These are phyloP conservation scores for Mobula hypostoma DNA, from an alignment of 2,113 vertebrate genomes.

Conservation along the genomic window DNA sequence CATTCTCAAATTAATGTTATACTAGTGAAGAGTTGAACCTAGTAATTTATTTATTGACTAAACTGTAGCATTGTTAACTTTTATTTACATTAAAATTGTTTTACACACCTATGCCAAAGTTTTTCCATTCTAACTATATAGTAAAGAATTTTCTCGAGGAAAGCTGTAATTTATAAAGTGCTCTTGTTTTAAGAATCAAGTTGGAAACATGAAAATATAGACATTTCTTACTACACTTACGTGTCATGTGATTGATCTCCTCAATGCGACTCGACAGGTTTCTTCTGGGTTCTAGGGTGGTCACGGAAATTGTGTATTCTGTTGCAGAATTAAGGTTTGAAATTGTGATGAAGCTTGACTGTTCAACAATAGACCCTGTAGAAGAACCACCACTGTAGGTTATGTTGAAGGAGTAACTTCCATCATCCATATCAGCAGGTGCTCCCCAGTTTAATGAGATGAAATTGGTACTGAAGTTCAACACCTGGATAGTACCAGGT, in stretches of 20 bases:
- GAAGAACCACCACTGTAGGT: fast-evolving
- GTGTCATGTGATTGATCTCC: slow-evolving; percentile 43
- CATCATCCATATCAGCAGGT: slow-evolving; percentile 43
- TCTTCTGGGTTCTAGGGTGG: slow-evolving; percentile 45
- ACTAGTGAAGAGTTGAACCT: too few relatives aligned
- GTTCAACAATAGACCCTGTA: fast-evolving
- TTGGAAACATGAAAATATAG: background rate
- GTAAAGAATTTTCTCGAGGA: background rate
- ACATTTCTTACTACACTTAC: slow-evolving; percentile 46
- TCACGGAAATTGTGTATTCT: slow-evolving; percentile 44
- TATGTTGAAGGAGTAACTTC: slow-evolving; percentile 44
- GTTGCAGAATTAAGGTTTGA: slow-evolving; percentile 48
- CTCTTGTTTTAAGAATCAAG: background rate
- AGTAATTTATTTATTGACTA: too few relatives aligned
- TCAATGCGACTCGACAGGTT: slow-evolving; percentile 44
- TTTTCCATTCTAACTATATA: background rate
- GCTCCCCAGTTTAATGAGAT: slow-evolving; percentile 43
- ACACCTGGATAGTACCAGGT: background rate
- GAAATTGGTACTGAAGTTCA: slow-evolving; percentile 41
- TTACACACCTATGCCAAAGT: background rate
- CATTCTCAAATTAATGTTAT: too few relatives aligned
- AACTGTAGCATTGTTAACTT: too few relatives aligned
- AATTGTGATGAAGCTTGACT: background rate
- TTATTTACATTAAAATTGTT: background rate
- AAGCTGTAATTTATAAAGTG: too few relatives aligned